Conservation (phyloP, 2,113 vertebrate genomes). For the Carassius gibelio region DNA sequence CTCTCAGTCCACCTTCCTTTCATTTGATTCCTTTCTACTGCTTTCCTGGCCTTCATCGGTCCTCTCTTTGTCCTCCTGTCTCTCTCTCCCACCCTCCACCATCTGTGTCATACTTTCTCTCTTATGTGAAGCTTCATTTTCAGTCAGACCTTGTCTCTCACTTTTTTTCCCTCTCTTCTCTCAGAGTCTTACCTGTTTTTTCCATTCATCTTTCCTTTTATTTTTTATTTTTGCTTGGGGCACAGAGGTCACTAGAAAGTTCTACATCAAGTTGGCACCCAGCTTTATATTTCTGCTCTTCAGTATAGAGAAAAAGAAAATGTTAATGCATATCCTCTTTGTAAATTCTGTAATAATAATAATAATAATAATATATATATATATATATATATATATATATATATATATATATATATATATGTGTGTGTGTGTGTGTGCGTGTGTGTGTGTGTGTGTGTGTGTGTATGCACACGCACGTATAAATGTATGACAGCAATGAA, state of each 20-base stretch:
- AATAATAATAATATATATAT: too few relatives aligned
- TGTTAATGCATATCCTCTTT: neutral
- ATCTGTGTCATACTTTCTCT: conserved; percentile 6
- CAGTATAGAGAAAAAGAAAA: conserved; percentile 16
- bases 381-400: too few relatives aligned
- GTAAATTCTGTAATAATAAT: neutral
- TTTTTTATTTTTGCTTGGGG: conserved; percentile 23
- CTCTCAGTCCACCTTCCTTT: conserved; percentile 39
- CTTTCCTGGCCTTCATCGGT: conserved; percentile 37
- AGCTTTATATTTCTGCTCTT: conserved; percentile 1
- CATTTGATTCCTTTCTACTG: conserved; percentile 25
- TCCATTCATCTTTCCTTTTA: conserved; percentile 17
- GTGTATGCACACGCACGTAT: too few relatives aligned
- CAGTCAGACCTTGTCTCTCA: conserved; percentile 32
- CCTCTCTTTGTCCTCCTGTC: conserved; percentile 26
- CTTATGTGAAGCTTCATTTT: conserved; percentile 28
- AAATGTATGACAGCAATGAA: too few relatives aligned
- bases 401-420: too few relatives aligned
- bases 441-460: too few relatives aligned
- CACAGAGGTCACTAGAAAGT: conserved; percentile 54
- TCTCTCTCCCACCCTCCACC: conserved; percentile 11
- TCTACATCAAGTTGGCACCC: conserved; percentile 41
- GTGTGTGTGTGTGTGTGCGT: too few relatives aligned
- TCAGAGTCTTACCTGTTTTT: conserved; percentile 38
- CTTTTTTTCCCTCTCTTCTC: conserved; percentile 26